Percentiles rank a stretch among this genome's conserved stretches.
phyloP scores from a whole-genome alignment of 2,888 invertebrate species.

The Pseudeuparius sepicola region DNA sequence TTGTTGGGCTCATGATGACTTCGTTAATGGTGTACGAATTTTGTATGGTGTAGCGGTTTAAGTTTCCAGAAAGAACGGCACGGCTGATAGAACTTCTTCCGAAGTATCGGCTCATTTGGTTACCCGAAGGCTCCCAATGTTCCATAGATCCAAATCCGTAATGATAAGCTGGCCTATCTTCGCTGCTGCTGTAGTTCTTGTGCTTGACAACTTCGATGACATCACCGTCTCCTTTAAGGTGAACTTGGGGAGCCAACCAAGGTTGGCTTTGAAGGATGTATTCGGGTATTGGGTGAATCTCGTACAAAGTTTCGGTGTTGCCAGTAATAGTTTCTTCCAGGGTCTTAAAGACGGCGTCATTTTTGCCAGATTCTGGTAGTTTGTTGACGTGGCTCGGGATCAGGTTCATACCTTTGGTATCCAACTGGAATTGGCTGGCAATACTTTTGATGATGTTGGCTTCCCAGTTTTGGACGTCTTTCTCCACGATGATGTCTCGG shows the following conservation, averaged over 20 bases:
- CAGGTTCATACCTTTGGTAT: conserved; percentile 41
- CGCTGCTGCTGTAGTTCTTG: conserved; percentile 52
- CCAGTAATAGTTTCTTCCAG: conserved; percentile 66
- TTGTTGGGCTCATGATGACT: conserved; percentile 48
- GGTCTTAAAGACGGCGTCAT: conserved; percentile 51
- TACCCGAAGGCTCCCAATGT: conserved; percentile 31
- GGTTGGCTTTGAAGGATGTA: conserved; percentile 48
- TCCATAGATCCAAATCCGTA: conserved; percentile 48
- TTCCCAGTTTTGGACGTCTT: conserved; percentile 48
- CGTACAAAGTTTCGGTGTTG: conserved; percentile 61
- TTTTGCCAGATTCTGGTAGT: conserved; percentile 36
- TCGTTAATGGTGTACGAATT: conserved; percentile 53
- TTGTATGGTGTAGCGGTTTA: conserved; percentile 52
- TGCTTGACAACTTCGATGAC: conserved; percentile 55
- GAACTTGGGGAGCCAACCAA: conserved; percentile 41
- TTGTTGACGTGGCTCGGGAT: conserved; percentile 46
- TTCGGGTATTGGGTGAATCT: conserved; percentile 49
- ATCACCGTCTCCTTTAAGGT: conserved; percentile 39
- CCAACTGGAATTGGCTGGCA: conserved; percentile 58
- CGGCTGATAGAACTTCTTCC: conserved; percentile 48
- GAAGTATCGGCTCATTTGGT: conserved; percentile 35
- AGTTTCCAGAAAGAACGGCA: conserved; percentile 46
- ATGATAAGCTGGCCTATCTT: conserved; percentile 51
- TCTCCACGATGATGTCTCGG: conserved; percentile 45
- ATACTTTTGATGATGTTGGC: conserved; percentile 62